Conservation (phyloP, 1,140 invertebrate species). For the Acromyrmex echinatior region DNA sequence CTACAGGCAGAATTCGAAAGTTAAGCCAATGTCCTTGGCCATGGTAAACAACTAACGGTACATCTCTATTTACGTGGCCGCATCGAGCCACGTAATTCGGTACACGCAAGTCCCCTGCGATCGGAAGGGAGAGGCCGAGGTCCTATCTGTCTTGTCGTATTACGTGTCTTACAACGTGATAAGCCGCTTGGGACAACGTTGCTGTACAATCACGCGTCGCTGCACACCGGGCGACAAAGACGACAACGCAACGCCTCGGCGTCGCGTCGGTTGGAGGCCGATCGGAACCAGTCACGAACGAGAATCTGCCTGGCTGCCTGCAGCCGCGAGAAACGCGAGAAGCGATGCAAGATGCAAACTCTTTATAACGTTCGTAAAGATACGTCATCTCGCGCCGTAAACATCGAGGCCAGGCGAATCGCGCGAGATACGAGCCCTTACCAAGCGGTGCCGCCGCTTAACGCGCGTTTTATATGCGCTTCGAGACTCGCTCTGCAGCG, state of each 20-base stretch:
- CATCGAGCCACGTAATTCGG: constrained; percentile 75
- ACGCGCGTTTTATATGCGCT: constrained; percentile 26
- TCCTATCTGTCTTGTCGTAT: constrained; percentile 76
- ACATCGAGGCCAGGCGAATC: constrained; percentile 69
- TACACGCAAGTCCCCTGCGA: constrained; percentile 37
- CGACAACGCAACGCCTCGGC: constrained; percentile 49
- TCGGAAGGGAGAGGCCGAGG: constrained; percentile 26
- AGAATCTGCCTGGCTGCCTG: background rate
- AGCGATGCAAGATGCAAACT: constrained; percentile 38
- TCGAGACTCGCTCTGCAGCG: background rate
- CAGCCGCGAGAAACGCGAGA: constrained; percentile 3
- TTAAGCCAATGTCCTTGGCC: constrained; percentile 69
- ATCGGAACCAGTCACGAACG: constrained; percentile 58
- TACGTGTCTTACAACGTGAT: constrained; percentile 81
- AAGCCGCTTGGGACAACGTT: constrained; percentile 72
- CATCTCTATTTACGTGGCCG: constrained; percentile 66
- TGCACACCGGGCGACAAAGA: constrained; percentile 46
- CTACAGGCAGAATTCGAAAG: constrained; percentile 68
- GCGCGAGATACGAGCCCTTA: constrained; percentile 44
- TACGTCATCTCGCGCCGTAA: constrained; percentile 61
- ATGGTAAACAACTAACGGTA: constrained; percentile 72
- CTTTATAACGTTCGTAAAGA: constrained; percentile 37
- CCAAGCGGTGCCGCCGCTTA: constrained; percentile 1
- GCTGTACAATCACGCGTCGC: constrained; percentile 46
- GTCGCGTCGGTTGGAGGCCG: constrained; percentile 19